phyloP scores from a whole-genome alignment of 2,113 vertebrate genomes.

The Lampris incognitus region DNA sequence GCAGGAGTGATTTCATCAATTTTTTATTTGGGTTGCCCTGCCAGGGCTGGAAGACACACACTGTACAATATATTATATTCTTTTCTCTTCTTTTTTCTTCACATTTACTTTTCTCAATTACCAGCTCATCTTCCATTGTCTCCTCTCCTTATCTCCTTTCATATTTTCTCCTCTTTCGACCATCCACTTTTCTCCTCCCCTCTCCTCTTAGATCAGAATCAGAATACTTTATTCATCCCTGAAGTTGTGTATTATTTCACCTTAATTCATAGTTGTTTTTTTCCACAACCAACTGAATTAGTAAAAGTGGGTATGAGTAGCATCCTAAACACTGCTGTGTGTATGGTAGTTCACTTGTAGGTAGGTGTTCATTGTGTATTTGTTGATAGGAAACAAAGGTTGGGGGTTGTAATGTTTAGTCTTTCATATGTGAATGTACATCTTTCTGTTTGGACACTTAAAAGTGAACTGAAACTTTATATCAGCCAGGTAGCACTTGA shows the following conservation, averaged over 20 bases:
- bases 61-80: neutral
- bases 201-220: neutral
- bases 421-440: neutral
- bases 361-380: neutral
- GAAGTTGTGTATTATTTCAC: too few relatives aligned
- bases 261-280: too few relatives aligned
- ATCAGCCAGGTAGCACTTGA: slow-evolving; percentile 16
- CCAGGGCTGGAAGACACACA: slow-evolving; percentile 27
- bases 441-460: neutral
- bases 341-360: slow-evolving; percentile 1
- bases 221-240: too few relatives aligned
- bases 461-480: slow-evolving; percentile 7
- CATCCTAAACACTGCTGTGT: neutral
- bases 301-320: neutral
- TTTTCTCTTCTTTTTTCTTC: neutral
- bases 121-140: neutral
- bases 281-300: too few relatives aligned
- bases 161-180: neutral
- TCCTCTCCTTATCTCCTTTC: neutral
- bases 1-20: slow-evolving; percentile 50
- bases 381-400: slow-evolving; percentile 10
- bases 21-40: slow-evolving; percentile 50
- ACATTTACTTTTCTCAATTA: neutral
- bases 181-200: neutral
- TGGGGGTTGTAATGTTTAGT: neutral